These are phyloP conservation scores for Lasius platythorax DNA, from an alignment of 2,888 invertebrate genomes.

Conservation along the genomic window DNA sequence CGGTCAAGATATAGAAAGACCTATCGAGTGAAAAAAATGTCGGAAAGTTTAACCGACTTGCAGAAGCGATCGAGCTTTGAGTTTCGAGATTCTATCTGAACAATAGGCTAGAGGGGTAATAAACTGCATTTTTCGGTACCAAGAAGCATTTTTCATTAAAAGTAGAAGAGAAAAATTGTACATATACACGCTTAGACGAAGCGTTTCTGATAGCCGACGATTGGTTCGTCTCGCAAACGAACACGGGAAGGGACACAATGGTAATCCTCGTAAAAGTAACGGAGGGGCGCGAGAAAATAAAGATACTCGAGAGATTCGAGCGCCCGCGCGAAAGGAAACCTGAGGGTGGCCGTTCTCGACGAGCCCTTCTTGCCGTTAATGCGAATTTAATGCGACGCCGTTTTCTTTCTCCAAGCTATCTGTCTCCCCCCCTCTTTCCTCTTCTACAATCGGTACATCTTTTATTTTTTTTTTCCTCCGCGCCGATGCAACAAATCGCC, in stretches of 20 bases:
- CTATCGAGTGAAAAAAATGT: slow-evolving; percentile 26
- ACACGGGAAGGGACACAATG: slow-evolving; percentile 43
- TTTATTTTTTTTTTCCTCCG: background rate
- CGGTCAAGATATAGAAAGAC: background rate
- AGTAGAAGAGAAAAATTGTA: background rate
- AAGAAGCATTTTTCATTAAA: background rate
- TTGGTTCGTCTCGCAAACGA: slow-evolving; percentile 45
- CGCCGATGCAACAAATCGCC: slow-evolving; percentile 18
- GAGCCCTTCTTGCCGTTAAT: slow-evolving; percentile 67
- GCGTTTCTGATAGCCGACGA: slow-evolving; percentile 42
- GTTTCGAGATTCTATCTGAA: background rate
- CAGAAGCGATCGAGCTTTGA: background rate
- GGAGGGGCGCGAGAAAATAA: slow-evolving; percentile 51
- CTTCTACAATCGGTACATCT: slow-evolving; percentile 2
- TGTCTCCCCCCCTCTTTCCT: background rate
- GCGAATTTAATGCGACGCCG: slow-evolving; percentile 74
- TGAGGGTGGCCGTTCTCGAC: background rate
- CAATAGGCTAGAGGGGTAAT: background rate
- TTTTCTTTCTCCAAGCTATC: slow-evolving; percentile 45
- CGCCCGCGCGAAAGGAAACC: slow-evolving; percentile 23
- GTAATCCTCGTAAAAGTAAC: slow-evolving; percentile 21
- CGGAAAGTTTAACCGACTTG: background rate
- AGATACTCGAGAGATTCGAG: slow-evolving; percentile 61
- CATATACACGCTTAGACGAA: background rate
- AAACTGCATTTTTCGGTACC: background rate